A percentile compares a stretch with the other conserved stretches of the same genome.
Conservation (phyloP, 1,140 invertebrate genomes). For the Gonatopus flavifemur region DNA sequence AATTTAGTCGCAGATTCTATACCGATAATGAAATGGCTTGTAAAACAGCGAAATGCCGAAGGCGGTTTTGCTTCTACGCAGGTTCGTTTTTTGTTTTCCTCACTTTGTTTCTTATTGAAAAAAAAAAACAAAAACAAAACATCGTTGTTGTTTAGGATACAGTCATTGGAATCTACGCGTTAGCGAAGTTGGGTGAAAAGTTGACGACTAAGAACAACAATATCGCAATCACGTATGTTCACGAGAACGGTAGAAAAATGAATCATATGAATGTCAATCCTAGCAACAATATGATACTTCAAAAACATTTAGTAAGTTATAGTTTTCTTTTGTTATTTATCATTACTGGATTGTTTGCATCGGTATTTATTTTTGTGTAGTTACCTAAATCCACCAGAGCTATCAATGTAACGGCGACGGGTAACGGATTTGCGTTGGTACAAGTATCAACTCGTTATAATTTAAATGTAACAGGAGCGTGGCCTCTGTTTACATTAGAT, state of each 20-base stretch:
- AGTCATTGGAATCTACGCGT: constrained; percentile 71
- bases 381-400: constrained; percentile 59
- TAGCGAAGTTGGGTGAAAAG: constrained; percentile 71
- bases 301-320: constrained; percentile 65
- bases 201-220: constrained; percentile 60
- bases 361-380: constrained; percentile 38
- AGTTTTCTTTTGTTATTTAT: not conserved
- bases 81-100: constrained; percentile 35
- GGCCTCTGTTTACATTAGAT: constrained; percentile 86
- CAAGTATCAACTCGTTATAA: constrained; percentile 84
- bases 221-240: constrained; percentile 62
- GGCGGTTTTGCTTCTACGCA: constrained; percentile 84
- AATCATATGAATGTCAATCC: constrained; percentile 69
- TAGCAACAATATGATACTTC: constrained; percentile 74
- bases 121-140: too few relatives aligned
- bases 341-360: constrained; percentile 1
- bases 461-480: constrained; percentile 85
- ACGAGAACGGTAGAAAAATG: constrained; percentile 59
- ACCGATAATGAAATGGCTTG: constrained; percentile 82
- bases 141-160: constrained; percentile 63
- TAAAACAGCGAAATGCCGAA: constrained; percentile 75
- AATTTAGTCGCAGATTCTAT: constrained; percentile 70
- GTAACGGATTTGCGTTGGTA: constrained; percentile 80
- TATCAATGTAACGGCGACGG: constrained; percentile 71
- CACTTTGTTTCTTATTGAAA: not conserved